phyloP scores from a whole-genome alignment of 2,797 vertebrate species.

The Coendou prehensilis region DNA sequence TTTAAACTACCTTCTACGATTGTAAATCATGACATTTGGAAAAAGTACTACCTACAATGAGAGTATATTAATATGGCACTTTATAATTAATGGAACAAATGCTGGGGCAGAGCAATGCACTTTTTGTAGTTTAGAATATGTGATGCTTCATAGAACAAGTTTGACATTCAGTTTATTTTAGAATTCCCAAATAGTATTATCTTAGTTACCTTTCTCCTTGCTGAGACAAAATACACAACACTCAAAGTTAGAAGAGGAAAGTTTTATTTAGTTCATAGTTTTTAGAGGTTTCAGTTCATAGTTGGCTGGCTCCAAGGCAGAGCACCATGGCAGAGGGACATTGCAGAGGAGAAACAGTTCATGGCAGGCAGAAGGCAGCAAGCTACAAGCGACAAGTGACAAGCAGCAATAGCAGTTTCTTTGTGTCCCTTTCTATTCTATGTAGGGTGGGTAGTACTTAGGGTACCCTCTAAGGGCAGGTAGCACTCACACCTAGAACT shows the following conservation, averaged over 20 bases:
- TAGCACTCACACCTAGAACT: neutral
- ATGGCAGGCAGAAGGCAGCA: neutral
- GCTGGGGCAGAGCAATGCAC: neutral
- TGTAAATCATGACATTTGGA: constrained; percentile 69
- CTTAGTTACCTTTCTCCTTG: neutral
- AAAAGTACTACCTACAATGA: constrained; percentile 3
- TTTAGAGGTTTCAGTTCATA: neutral
- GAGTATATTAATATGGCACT: constrained; percentile 63
- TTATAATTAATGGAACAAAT: constrained; percentile 79
- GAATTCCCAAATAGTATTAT: neutral
- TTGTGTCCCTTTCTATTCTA: neutral
- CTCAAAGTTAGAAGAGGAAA: neutral
- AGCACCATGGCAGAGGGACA: neutral
- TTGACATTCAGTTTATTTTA: constrained; percentile 63
- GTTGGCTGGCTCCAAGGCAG: neutral
- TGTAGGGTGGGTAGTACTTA: neutral
- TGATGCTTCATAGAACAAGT: constrained; percentile 25
- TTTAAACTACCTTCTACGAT: constrained; percentile 62
- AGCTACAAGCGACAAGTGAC: neutral
- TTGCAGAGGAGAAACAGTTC: neutral
- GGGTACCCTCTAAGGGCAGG: neutral
- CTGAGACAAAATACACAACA: neutral
- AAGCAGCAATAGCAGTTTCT: neutral
- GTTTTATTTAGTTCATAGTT: neutral
- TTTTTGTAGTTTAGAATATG: neutral